Evolutionary conservation across 2,113 vertebrate genomes (phyloP), one percentile per base, ranked within the genome.

Genomic region (Podarcis raffonei): DNA sequence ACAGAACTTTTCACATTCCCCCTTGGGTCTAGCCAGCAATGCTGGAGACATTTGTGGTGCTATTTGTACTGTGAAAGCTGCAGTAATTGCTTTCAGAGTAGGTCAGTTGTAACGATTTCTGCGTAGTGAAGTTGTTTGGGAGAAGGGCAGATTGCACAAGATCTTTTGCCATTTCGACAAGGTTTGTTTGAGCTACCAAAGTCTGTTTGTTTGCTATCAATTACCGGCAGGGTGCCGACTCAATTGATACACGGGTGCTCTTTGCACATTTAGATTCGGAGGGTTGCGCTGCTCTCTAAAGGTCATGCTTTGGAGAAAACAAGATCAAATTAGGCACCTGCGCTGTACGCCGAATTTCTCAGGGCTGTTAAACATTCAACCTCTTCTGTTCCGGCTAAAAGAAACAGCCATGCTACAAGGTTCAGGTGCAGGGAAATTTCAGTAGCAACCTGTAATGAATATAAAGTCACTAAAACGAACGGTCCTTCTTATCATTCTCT

Each of bases 101-200:
- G 81, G 71, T 2, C 42, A 1, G 62, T 89, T 20, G 1, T 39
- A 39, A 75, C 18, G 1, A 74, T 93, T 30, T 71, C 0, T 25
- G 25, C 74, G 74, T 22, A 53, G 48, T 53, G n/a, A 53, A 35
- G 37, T 81, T 74, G 30, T 81, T 4, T 12, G 65, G 78, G 82
- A 74, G 32, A n/a, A 83, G 66, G 66, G 42, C 87, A 53, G 59
- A 3, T 78, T 39, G 35, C 30, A 32, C 42, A 48, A 78, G 66
- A 39, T 83, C 69, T 79, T 57, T 90, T 91, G 13, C 89, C 25
- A 6, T 72, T 5, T 57, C 77, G 32, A 39, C 0, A 62, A 88
- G 42, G 42, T 66, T 81, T 74, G 76, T 87, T 93, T 79, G 89
- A 13, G 22, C 88, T 94, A 75, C 89, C 75, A 81, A 78, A 79